Conservation (phyloP, 1,140 invertebrate genomes). For the Megalopta genalis region DNA sequence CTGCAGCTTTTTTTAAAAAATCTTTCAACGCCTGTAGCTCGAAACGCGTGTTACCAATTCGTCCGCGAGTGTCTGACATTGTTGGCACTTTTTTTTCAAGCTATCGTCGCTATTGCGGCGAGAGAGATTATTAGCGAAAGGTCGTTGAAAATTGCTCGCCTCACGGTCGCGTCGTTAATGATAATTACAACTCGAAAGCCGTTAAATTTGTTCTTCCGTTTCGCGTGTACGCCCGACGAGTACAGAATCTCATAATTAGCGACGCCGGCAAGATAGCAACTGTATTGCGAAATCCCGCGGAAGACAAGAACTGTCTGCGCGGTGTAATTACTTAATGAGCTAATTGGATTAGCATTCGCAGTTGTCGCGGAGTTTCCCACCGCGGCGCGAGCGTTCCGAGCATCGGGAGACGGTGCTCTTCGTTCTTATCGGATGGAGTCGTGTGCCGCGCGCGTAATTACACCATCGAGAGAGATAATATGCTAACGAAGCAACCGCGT, state of each 20-base stretch:
- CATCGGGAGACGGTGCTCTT: conserved; percentile 38
- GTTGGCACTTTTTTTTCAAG: too few relatives aligned
- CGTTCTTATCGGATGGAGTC: conserved; percentile 66
- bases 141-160: too few relatives aligned
- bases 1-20: too few relatives aligned
- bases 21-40: too few relatives aligned
- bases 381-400: conserved; percentile 30
- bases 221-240: neutral
- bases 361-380: conserved; percentile 48
- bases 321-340: conserved; percentile 62
- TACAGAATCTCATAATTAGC: conserved; percentile 46
- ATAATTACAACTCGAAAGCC: neutral
- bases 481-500: conserved; percentile 68
- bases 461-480: conserved; percentile 70
- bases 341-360: conserved; percentile 64
- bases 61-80: too few relatives aligned
- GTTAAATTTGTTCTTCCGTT: neutral
- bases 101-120: too few relatives aligned
- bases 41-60: too few relatives aligned
- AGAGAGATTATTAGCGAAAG: too few relatives aligned
- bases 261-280: conserved; percentile 27
- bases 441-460: conserved; percentile 67
- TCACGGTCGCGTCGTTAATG: neutral
- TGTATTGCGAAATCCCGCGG: conserved; percentile 49
- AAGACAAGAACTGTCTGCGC: conserved; percentile 40